Evolutionary conservation across 1,140 invertebrate genomes (phyloP), one percentile per base, ranked within the genome.

Genomic region (Eupristina koningsbergeri): DNA sequence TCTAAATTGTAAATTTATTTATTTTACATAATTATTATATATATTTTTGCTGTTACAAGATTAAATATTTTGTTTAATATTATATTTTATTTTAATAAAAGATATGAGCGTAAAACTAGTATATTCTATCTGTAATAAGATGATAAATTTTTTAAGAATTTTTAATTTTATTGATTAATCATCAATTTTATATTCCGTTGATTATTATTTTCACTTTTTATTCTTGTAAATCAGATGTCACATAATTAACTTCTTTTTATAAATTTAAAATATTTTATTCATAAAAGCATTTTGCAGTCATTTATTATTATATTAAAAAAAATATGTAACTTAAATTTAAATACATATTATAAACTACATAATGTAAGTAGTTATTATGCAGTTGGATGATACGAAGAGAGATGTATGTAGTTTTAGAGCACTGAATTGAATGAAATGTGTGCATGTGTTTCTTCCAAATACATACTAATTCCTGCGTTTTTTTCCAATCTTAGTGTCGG

Each of bases 401-500:
- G 41, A 84, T 84, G 77, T 76, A 45, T 75, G 71, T 79, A 61
- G 13, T 79, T 63, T 13, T 74, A 80, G 31, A 80, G 58, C 36
- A 50, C 1, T 80, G 58, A 53, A 73, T 87, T 88, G 88, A 90
- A 86, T 91, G 90, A 83, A 87, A 39, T 86, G 90, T 89, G 85
- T 90, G 90, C 89, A 87, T 91, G 90, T 61, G 87, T 88, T 87
- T 90, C 86, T 87, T 90, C 86, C 85, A 88, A 91, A 89, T 87
- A 89, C 87, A 85, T 92, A 92, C 91, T 92, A 92, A 92, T 92
- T 89, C 91, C 87, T 89, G 88, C 89, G 88, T 91, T 92, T 91
- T 90, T 92, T 91, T 91, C 89, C 91, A 91, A 90, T 92, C 91
- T 90, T 92, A 92, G 91, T 90, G 91, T 89, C 85, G 90, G 89